Evolutionary conservation across 1,140 invertebrate species (phyloP), one percentile per base, ranked within the genome.

Genomic region (Anoplophora glabripennis): DNA sequence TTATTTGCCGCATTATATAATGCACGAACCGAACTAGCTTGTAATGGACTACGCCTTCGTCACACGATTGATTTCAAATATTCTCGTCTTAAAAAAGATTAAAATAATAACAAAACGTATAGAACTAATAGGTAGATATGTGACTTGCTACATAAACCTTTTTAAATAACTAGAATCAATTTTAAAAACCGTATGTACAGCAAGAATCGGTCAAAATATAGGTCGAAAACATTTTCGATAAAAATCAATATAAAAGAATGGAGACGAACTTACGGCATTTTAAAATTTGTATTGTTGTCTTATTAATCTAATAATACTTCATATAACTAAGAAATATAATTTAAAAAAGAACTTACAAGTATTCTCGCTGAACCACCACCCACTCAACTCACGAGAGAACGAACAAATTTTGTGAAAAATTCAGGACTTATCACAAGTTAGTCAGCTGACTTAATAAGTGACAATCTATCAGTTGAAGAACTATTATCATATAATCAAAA

Each of bases 391-490:
- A 57, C 60, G 60, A 61, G 63, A 69, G 44, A 40, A 59, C 10
- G 38, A 46, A 59, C 59, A 40, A 44, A 46, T 54, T 53, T 51
- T 14, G 14, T 34, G 10, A 56, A 56, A 34, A 17, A 40, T 17
- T 51, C 15, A 35, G 4, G 44, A 63, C 56, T 57, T 65, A 61
- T 70, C 68, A 70, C 66, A 70, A 70, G 68, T 67, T 45, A 58
- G 65, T 70, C 69, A 70, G 69, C 69, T 70, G 69, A 70, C 66
- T 60, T 11, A 12, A 28, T 12, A 51, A 46, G 9, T 56, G n/a
- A 56, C 44, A 51, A 28, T 28, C 1, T 44, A 28, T 53, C 52
- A 53, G 36, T 14, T 5, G 2, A 5, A 17, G 17, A 2, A 12
- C 52, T n/a, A 17, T 44, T 7, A 41, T 42, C 7, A 53, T 53